Evolutionary conservation across 1,140 invertebrate species (phyloP).

Genomic region (Drosophila saltans): DNA sequence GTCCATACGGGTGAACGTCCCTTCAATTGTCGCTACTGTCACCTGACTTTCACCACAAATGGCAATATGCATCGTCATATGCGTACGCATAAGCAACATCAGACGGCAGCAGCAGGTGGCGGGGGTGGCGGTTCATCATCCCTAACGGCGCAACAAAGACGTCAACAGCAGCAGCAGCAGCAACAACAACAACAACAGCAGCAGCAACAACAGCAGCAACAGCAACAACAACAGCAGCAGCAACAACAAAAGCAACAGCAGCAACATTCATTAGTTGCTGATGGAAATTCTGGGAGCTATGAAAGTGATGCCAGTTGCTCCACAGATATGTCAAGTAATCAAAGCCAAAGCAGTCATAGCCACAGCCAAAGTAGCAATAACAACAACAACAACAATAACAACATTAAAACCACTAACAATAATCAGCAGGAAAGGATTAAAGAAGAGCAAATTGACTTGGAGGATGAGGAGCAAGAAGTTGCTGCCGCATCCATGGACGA

Average conservation of each 20-base stretch:
- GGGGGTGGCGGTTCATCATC: constrained; percentile 23
- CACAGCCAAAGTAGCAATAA: constrained; percentile 53
- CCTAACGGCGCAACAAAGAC: constrained; percentile 79
- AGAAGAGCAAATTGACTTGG: constrained; percentile 1
- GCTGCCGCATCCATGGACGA: constrained; percentile 18
- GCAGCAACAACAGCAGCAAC: constrained; percentile 4
- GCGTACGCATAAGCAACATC: constrained; percentile 87
- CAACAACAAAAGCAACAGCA: constrained; percentile 28
- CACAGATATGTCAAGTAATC: constrained; percentile 74
- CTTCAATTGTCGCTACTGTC: constrained; percentile 91
- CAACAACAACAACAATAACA: constrained; percentile 58
- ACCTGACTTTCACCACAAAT: constrained; percentile 93
- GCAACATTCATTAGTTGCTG: constrained; percentile 35
- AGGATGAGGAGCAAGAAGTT: constrained; percentile 11
- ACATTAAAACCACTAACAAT: constrained; percentile 48
- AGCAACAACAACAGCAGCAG: constrained; percentile 10
- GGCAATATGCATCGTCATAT: constrained; percentile 95
- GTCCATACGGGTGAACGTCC: constrained; percentile 90
- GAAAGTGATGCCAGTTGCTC: constrained; percentile 82
- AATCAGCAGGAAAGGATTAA: constrained; percentile 44
- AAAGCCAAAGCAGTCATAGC: constrained; percentile 47
- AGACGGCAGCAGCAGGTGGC: constrained; percentile 51
- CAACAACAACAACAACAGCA: constrained; percentile 16
- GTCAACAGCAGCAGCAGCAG: constrained; percentile 46
- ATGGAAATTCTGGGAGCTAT: constrained; percentile 65